A percentile compares a stretch with the other conserved stretches of the same genome.
These are phyloP conservation scores for Huso huso DNA, from an alignment of 2,797 vertebrate species.

Conservation along the genomic window DNA sequence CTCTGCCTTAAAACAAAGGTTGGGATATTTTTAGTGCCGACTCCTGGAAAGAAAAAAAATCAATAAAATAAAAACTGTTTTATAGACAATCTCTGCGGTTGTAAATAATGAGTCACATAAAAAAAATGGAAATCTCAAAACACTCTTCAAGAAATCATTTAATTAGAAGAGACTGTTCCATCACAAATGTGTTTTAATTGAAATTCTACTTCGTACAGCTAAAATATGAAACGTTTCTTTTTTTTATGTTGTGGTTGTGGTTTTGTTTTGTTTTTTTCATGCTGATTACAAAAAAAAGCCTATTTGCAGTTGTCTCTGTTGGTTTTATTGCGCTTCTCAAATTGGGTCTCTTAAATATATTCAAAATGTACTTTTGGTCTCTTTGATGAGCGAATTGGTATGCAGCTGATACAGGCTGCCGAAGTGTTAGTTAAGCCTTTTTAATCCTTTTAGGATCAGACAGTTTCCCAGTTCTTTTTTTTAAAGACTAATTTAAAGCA, in stretches of 20 bases:
- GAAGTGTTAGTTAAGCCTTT: conserved; percentile 21
- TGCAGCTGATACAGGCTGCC: conserved; percentile 32
- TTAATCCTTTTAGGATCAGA: conserved; percentile 27
- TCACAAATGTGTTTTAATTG: too few relatives aligned
- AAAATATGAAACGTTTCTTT: too few relatives aligned
- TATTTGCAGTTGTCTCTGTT: too few relatives aligned
- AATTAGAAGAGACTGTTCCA: too few relatives aligned
- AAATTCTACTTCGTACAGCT: too few relatives aligned
- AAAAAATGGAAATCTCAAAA: background rate
- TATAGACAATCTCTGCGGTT: conserved; percentile 37
- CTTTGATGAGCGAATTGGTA: conserved; percentile 36
- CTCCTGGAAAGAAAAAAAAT: conserved; percentile 31
- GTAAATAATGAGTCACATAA: conserved; percentile 31
- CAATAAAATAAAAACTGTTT: too few relatives aligned
- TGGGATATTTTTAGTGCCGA: conserved; percentile 46
- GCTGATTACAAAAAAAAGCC: too few relatives aligned
- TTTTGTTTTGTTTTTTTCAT: too few relatives aligned
- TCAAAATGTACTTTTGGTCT: conserved; percentile 11
- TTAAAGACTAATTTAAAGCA: conserved; percentile 27
- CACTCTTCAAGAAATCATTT: too few relatives aligned
- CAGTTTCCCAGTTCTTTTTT: conserved; percentile 24
- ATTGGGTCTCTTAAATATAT: background rate
- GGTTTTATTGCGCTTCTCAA: too few relatives aligned
- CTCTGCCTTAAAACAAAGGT: conserved; percentile 33
- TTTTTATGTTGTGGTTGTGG: too few relatives aligned